phyloP scores from a whole-genome alignment of 2,888 invertebrate genomes.

The Empis livida region DNA sequence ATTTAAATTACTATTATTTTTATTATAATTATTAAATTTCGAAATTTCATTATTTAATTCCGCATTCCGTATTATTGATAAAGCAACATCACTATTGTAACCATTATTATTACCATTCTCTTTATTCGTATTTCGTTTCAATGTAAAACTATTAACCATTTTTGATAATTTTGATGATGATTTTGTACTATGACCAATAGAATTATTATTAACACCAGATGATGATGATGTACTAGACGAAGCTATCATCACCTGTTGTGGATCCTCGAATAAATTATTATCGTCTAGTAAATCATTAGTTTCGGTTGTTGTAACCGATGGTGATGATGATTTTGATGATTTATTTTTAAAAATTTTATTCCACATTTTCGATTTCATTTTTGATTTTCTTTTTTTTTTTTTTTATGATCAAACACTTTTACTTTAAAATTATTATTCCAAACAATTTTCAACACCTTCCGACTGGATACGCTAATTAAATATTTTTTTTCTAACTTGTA shows the following conservation, averaged over 20 bases:
- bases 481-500: no score
- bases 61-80: background rate
- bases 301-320: background rate
- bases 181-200: conserved; percentile 7
- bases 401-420: no score
- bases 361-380: conserved; percentile 26
- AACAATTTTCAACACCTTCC: no score
- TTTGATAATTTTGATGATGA: conserved; percentile 19
- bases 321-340: conserved; percentile 14
- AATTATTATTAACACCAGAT: no score
- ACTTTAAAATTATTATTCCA: no score
- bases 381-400: background rate
- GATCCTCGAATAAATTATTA: background rate
- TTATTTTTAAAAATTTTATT: conserved; percentile 25
- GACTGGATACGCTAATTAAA: no score
- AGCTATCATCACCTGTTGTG: conserved; percentile 4
- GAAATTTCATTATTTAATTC: background rate
- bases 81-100: background rate
- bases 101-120: conserved; percentile 8
- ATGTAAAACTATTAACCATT: conserved; percentile 28
- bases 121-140: conserved; percentile 20
- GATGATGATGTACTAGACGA: conserved; percentile 4
- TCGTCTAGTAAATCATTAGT: background rate
- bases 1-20: no score
- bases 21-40: no score